These are phyloP conservation scores for Ctenicera cuprea DNA, from an alignment of 2,888 invertebrate genomes.

Conservation along the genomic window DNA sequence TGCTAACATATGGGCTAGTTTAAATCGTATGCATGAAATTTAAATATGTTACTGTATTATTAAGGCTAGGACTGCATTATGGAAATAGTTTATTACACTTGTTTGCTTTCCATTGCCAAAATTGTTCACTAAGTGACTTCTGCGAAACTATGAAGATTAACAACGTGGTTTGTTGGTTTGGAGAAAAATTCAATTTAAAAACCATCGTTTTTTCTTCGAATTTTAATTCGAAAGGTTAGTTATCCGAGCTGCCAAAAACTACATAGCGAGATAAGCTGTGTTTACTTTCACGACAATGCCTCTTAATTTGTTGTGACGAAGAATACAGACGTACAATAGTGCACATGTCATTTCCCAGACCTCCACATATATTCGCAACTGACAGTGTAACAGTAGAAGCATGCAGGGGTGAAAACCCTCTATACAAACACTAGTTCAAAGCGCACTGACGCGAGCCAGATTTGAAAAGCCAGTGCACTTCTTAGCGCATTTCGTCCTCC, in stretches of 20 bases:
- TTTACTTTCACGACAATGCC: conserved; percentile 47
- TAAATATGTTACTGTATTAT: conserved; percentile 50
- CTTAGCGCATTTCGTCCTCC: conserved; percentile 43
- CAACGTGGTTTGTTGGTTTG: too few species aligned
- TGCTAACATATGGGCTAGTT: conserved; percentile 67
- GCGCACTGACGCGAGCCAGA: conserved; percentile 62
- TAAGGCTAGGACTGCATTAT: conserved; percentile 4
- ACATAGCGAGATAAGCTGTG: conserved; percentile 5
- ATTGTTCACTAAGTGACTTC: too few species aligned
- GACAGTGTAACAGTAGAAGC: conserved; percentile 55
- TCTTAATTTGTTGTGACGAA: conserved; percentile 51
- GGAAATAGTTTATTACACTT: background rate
- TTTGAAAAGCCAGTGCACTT: conserved; percentile 62
- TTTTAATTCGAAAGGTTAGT: too few species aligned
- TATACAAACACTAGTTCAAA: conserved; percentile 60
- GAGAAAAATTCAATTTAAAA: too few species aligned
- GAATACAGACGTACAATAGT: conserved; percentile 43
- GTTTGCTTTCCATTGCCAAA: background rate
- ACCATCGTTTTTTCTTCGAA: too few species aligned
- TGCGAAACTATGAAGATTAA: too few species aligned
- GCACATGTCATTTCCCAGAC: conserved; percentile 60
- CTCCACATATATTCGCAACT: conserved; percentile 46
- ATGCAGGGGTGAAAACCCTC: conserved; percentile 58
- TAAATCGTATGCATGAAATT: conserved; percentile 64
- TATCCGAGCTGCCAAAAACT: background rate